Base-by-base conservation (phyloP, 1,140 invertebrate species). In the Brachionus manjavacas region DNA sequence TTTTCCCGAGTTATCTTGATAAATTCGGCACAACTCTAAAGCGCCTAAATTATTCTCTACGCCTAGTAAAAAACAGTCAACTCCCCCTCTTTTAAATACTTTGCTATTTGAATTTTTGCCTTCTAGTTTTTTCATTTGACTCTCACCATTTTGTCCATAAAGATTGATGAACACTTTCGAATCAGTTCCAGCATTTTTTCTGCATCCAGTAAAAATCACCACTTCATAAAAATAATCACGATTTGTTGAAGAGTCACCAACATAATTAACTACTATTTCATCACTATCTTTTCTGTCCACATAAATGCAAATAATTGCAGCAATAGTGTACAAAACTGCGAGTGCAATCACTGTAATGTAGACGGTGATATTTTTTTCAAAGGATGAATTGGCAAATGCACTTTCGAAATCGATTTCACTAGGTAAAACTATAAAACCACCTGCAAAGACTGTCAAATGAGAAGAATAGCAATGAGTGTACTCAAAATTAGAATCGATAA, bases 1-100 rank as follows among this genome's bases (percentile, higher is more conserved):
- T 84, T 88, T 88, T 3, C 91, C 91, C 16, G 89, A 89, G 86
- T 91, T 91, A 86, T 92, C 91, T 85, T 92, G 91, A 91, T 91
- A 92, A 4, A 92, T 88, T 14, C 91, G 87, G 9, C 91, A 87
- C 85, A 90, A 91, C 68, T 89, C 90, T 52, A 92, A 86, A 9
- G 88, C 86, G 12, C 91, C 91, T 2, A 92, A 87, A n/a, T 90
- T 88, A 80, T 91, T 91, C 83, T 7, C 55, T 60, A 39, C 79
- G 78, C 60, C 41, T 83, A 43, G 9, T n/a, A 70, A 64, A 86
- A 92, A 92, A n/a, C 88, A 87, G 87, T 91, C 89, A 4, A 88
- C 87, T 14, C 84, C 86, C 8, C 91, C 91, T 84, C 91, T 86
- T 46, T 76, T 9, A 28, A 85, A 72, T 31, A 84, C 46, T 66